A percentile compares a stretch with the other conserved stretches of the same genome.
Conservation (phyloP, 2,888 invertebrate species). For the Drosophila merina region DNA sequence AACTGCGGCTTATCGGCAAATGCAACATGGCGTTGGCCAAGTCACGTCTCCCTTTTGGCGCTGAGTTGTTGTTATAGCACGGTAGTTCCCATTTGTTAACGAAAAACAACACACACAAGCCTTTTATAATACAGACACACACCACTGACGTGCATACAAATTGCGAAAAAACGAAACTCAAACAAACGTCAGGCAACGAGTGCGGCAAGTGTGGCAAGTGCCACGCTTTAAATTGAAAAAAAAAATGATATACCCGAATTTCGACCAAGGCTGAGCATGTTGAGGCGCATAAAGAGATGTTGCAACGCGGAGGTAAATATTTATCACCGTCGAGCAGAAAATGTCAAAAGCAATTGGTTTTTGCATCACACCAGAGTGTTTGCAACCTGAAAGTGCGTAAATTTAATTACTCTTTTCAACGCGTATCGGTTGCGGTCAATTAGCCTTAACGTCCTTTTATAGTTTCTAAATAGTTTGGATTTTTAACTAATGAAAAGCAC, state of each 20-base stretch:
- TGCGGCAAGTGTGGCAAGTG: slow-evolving; percentile 10
- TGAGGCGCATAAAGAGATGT: slow-evolving; percentile 2
- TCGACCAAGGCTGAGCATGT: slow-evolving; percentile 12
- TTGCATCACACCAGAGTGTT: slow-evolving; percentile 3
- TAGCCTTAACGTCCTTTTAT: neutral
- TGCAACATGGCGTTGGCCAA: slow-evolving; percentile 48
- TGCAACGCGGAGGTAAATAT: slow-evolving; percentile 55
- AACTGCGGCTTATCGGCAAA: slow-evolving; percentile 43
- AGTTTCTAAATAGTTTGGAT: neutral
- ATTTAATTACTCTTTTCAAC: slow-evolving; percentile 10
- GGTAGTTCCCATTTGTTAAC: slow-evolving; percentile 38
- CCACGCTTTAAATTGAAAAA: slow-evolving; percentile 39
- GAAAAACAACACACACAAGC: slow-evolving; percentile 33
- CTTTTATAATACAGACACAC: slow-evolving; percentile 31
- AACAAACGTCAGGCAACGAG: neutral
- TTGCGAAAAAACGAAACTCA: slow-evolving; percentile 19
- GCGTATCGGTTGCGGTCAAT: slow-evolving; percentile 6
- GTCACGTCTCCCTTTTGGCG: slow-evolving; percentile 39
- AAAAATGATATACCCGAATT: slow-evolving; percentile 35
- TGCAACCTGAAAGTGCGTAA: neutral
- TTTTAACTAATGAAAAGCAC: slow-evolving; percentile 1
- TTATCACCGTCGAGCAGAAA: slow-evolving; percentile 48
- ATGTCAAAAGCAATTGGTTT: slow-evolving; percentile 46
- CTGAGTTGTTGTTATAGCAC: slow-evolving; percentile 10
- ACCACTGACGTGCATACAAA: slow-evolving; percentile 33